Evolutionary conservation across 1,140 invertebrate species (phyloP), one percentile per base, ranked within the genome.

Genomic region (Hycleus phaleratus): DNA sequence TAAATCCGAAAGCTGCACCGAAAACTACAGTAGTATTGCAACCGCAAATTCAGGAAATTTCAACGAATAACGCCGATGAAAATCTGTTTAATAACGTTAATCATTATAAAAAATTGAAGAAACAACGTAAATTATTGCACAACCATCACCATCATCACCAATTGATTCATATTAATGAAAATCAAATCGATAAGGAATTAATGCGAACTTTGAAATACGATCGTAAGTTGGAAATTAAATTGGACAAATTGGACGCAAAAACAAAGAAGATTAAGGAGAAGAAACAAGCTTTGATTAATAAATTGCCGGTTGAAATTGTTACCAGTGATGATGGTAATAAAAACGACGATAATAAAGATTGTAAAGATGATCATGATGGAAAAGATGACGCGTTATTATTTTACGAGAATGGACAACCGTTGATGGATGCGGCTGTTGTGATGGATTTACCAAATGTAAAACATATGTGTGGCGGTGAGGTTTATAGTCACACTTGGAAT

Each of bases 201-300:
- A 18, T 59, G 24, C 66, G 66, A 56, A 63, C 66, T 0, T 12
- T 67, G 26, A 74, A 73, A 55, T 59, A 70, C 32, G 72, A 74
- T 51, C 59, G 62, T 24, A 74, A 73, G 56, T 26, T 72, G 6
- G 66, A 69, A 43, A 61, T 44, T 2, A 73, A 73, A 60, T 46
- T 74, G 46, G 73, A 74, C 38, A 73, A 74, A 60, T 46, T 74
- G 9, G 73, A 74, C 47, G 61, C 58, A 10, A 74, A 73, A 60
- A 68, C 73, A 8, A 70, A 68, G 24, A 71, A 72, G 56, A 63
- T 71, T n/a, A 68, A 72, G 26, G 70, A 71, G 46, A 75, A 73
- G 56, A 62, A 64, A 44, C 40, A 59, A 40, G 63, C 67, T 25
- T 56, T 68, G 10, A 60, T 66, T 25, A 52, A 53, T 39, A 70